Percentiles rank a stretch among this genome's conserved stretches.
phyloP scores from a whole-genome alignment of 2,888 invertebrate genomes.

The Anaspis maculata region DNA sequence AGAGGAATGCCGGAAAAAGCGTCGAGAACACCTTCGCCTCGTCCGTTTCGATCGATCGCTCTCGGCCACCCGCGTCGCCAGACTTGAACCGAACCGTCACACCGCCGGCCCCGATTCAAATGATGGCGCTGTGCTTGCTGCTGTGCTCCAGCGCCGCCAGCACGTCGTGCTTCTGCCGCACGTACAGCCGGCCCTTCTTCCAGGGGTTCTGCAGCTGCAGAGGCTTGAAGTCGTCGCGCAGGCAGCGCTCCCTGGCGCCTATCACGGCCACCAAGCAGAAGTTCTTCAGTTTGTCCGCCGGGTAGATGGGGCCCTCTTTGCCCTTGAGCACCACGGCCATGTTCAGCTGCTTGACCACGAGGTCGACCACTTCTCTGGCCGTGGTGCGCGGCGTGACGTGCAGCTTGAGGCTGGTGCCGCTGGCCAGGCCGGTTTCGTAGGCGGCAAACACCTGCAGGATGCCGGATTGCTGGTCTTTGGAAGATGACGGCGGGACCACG shows the following conservation, averaged over 20 bases:
- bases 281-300: slow-evolving; percentile 72
- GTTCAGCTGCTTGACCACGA: slow-evolving; percentile 92
- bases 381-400: slow-evolving; percentile 91
- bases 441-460: slow-evolving; percentile 82
- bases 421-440: slow-evolving; percentile 89
- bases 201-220: slow-evolving; percentile 91
- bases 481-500: slow-evolving; percentile 23
- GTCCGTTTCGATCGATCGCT: too few species aligned
- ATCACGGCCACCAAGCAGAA: slow-evolving; percentile 95
- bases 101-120: too few species aligned
- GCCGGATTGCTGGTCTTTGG: slow-evolving; percentile 32
- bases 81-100: too few species aligned
- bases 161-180: slow-evolving; percentile 83
- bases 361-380: slow-evolving; percentile 88
- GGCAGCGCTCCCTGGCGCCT: slow-evolving; percentile 86
- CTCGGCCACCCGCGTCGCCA: too few species aligned
- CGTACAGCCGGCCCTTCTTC: slow-evolving; percentile 89
- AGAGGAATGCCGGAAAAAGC: too few species aligned
- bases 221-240: slow-evolving; percentile 90
- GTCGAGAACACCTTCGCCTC: too few species aligned
- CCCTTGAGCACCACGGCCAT: slow-evolving; percentile 85
- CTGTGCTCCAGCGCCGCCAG: slow-evolving; percentile 83
- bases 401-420: slow-evolving; percentile 86
- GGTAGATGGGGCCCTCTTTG: slow-evolving; percentile 78
- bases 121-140: slow-evolving; percentile 73